Percentiles rank a stretch among this genome's conserved stretches.
These are phyloP conservation scores for Salpingus planirostris DNA, from an alignment of 2,888 invertebrate species.

Conservation along the genomic window DNA sequence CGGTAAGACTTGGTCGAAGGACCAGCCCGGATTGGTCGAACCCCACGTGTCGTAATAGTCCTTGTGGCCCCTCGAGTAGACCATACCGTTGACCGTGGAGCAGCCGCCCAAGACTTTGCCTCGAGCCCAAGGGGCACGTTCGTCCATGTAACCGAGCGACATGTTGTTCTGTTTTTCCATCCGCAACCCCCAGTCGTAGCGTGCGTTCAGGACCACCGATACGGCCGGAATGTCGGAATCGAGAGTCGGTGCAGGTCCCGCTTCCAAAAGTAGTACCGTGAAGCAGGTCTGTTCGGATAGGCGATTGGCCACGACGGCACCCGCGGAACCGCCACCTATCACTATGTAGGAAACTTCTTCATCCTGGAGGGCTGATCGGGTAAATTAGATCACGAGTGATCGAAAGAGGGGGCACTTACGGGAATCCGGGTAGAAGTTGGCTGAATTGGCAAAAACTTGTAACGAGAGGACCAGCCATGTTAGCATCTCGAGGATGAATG, in stretches of 20 bases:
- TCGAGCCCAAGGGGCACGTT: not conserved
- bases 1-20: constrained; percentile 41
- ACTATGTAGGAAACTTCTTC: constrained; percentile 59
- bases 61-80: constrained; percentile 51
- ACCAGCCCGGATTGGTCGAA: constrained; percentile 49
- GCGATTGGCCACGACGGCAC: constrained; percentile 61
- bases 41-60: constrained; percentile 65
- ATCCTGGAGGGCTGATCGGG: too few relatives aligned
- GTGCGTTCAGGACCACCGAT: constrained; percentile 46
- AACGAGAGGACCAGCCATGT: too few relatives aligned
- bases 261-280: constrained; percentile 58
- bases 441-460: too few relatives aligned
- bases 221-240: constrained; percentile 46
- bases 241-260: constrained; percentile 48
- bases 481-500: too few relatives aligned
- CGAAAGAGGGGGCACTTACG: too few relatives aligned
- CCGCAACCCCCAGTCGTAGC: constrained; percentile 54
- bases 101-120: constrained; percentile 37
- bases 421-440: too few relatives aligned
- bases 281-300: constrained; percentile 53
- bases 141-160: constrained; percentile 16
- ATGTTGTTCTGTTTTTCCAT: constrained; percentile 42
- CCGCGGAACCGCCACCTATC: constrained; percentile 62
- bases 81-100: constrained; percentile 43
- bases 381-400: too few relatives aligned